Conservation (phyloP, 2,888 invertebrate species). For the Polyommatus iphigenia region DNA sequence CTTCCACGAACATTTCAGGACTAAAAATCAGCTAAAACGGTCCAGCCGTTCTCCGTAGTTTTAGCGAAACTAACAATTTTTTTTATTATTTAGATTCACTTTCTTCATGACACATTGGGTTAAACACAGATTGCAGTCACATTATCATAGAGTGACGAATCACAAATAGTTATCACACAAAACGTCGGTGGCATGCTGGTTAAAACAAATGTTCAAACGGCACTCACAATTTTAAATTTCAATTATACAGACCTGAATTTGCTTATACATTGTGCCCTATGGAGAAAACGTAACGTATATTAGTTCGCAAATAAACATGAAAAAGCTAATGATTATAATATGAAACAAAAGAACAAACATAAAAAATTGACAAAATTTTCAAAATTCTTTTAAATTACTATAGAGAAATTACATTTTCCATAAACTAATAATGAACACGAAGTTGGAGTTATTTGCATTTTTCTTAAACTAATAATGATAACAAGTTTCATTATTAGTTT, state of each 20-base stretch:
- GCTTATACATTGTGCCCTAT: slow-evolving; percentile 79
- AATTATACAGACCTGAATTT: slow-evolving; percentile 78
- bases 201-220: slow-evolving; percentile 58
- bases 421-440: too few species aligned
- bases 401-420: too few species aligned
- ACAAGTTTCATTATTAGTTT: too few species aligned
- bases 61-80: not conserved
- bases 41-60: too few species aligned
- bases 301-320: slow-evolving; percentile 46
- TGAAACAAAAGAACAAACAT: not conserved
- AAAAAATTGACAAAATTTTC: not conserved
- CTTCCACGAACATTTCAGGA: too few species aligned
- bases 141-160: slow-evolving; percentile 40
- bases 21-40: too few species aligned
- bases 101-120: not conserved
- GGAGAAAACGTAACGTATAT: slow-evolving; percentile 64
- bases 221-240: slow-evolving; percentile 59
- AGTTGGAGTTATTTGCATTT: too few species aligned
- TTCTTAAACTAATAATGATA: too few species aligned
- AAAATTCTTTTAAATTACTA: too few species aligned
- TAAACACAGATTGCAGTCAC: slow-evolving; percentile 18
- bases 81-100: not conserved
- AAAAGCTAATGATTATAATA: slow-evolving; percentile 9
- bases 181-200: slow-evolving; percentile 54
- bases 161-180: slow-evolving; percentile 36